Base-by-base conservation (phyloP, 2,797 vertebrate genomes). In the Pteronotus mesoamericanus region DNA sequence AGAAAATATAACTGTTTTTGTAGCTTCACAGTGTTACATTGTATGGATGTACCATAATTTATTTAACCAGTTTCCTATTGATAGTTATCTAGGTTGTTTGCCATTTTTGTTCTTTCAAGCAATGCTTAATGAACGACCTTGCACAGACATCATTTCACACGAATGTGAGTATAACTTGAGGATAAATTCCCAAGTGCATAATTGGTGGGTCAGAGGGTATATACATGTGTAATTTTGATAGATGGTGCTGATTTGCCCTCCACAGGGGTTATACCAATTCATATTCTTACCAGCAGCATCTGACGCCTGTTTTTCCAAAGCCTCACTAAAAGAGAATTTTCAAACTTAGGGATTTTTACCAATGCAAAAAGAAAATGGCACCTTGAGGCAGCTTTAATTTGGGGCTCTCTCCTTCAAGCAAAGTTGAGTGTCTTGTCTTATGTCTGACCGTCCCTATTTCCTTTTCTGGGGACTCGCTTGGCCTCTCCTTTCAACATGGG, bases 201-300 rank as follows among this genome's bases (percentile, higher is more conserved):
- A 57, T 29, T 90, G 24, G 91, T 74, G 42, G 94, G 91, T 83
- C 74, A 94, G 79, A 96, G 90, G 44, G 34, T 84, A 22, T 68
- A 80, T 87, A 94, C 91, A 93, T 91, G 79, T 69, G 55, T 74
- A 57, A 89, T 95, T 94, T 95, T 98, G 95, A 94, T 96, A 88
- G 95, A 97, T 97, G 94, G 89, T 75, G 87, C 68, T 88, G 87
- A 95, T 88, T 91, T 92, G 75, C 64, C 69, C 96, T 93, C 53
- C 59, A 22, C 75, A 72, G 51, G 69, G 68, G 96, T 94, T 78
- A 86, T 74, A 59, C 46, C 88, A 94, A 83, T 88, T 90, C 39
- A 0, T 48, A 53, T 72, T 57, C 85, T 64, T 89, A 84, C 32
- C 69, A 89, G 91, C 85, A 44, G 34, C 15, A 9, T 10, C 3